These are phyloP conservation scores for Tachina fera DNA, from an alignment of 2,888 invertebrate genomes.

Conservation along the genomic window DNA sequence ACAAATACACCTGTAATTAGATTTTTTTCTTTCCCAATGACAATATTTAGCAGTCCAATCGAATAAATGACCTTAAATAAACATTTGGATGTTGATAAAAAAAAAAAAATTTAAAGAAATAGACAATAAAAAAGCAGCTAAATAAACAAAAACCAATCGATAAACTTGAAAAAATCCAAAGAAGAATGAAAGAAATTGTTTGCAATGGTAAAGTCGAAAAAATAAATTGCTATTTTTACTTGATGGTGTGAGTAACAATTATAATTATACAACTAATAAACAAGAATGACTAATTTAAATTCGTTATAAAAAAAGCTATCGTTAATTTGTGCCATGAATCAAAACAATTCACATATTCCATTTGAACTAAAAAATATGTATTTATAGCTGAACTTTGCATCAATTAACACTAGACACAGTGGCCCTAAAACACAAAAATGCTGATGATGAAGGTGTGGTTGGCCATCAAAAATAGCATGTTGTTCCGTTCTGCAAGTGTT, in stretches of 20 bases:
- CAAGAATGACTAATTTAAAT: too few species aligned
- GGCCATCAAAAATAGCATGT: too few species aligned
- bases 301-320: too few species aligned
- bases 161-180: background rate
- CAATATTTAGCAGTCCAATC: constrained; percentile 28
- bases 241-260: background rate
- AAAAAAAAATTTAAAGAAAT: background rate
- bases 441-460: too few species aligned
- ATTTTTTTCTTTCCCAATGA: background rate
- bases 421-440: too few species aligned
- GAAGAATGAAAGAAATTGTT: background rate
- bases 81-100: constrained; percentile 15
- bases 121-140: background rate
- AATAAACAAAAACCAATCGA: background rate
- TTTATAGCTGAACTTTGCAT: too few species aligned
- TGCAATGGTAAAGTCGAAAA: constrained; percentile 3
- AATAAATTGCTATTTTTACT: background rate
- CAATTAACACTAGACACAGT: too few species aligned
- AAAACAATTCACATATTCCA: too few species aligned
- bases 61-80: constrained; percentile 51
- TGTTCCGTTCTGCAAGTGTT: too few species aligned
- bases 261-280: too few species aligned
- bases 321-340: too few species aligned
- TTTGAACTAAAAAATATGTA: too few species aligned
- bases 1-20: constrained; percentile 23